A percentile compares a stretch with the other conserved stretches of the same genome.
Evolutionary conservation across 2,797 vertebrate species (phyloP).

Genomic region (Acridotheres tristis): DNA sequence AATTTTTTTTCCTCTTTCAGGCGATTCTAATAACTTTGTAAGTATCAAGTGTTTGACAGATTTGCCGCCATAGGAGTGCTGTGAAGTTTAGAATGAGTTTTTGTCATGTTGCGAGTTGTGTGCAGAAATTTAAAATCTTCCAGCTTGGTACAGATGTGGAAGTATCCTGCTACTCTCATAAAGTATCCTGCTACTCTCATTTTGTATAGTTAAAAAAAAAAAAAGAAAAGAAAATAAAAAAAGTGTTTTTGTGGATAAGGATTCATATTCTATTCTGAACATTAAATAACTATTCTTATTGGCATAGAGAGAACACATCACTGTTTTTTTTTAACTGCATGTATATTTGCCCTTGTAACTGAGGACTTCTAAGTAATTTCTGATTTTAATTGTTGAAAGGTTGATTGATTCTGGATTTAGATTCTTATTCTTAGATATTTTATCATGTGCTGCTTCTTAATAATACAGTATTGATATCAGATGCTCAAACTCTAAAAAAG

Average conservation of each 20-base stretch:
- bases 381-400: not conserved
- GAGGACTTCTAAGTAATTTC: not conserved
- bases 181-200: not conserved
- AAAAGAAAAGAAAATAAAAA: not conserved
- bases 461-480: not conserved
- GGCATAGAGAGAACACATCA: not conserved
- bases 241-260: not conserved
- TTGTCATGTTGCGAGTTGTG: not conserved
- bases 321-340: fast-evolving
- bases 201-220: not conserved
- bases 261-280: not conserved
- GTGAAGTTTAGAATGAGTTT: not conserved
- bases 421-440: not conserved
- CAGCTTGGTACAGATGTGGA: not conserved
- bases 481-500: not conserved
- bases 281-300: not conserved
- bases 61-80: not conserved
- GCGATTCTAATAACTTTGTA: not conserved
- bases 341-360: not conserved
- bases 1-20: not conserved
- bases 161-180: not conserved
- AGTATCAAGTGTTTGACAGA: not conserved
- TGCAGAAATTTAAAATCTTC: not conserved
- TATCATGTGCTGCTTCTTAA: not conserved
- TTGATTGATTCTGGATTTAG: not conserved